phyloP scores from a whole-genome alignment of 1,140 invertebrate species.

The Parapsyche elsis region DNA sequence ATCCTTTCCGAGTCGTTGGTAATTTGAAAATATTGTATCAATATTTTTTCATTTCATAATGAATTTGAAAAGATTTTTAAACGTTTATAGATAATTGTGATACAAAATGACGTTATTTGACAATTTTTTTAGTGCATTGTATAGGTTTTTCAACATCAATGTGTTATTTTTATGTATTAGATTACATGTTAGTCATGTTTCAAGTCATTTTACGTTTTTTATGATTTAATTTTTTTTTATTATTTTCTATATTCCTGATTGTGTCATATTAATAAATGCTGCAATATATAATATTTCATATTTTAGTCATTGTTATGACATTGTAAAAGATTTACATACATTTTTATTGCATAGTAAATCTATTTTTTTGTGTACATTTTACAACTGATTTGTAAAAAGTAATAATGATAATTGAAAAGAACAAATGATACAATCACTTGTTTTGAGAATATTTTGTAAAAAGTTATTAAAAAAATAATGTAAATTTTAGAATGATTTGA shows the following conservation, averaged over 20 bases:
- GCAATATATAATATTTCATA: slow-evolving; percentile 23
- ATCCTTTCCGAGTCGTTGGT: neutral
- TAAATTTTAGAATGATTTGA: slow-evolving; percentile 16
- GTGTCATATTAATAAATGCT: neutral
- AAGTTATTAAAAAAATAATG: slow-evolving; percentile 4
- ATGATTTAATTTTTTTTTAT: neutral
- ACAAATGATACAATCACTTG: neutral
- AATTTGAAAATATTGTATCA: slow-evolving; percentile 16
- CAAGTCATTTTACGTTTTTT: neutral
- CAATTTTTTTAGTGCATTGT: no score
- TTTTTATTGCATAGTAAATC: no score
- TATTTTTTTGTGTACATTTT: no score
- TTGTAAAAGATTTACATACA: neutral
- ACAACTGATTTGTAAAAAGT: no score
- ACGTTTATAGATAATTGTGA: neutral
- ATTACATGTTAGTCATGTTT: neutral
- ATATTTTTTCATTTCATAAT: slow-evolving; percentile 10
- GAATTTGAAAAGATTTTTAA: neutral
- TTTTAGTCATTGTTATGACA: slow-evolving; percentile 16
- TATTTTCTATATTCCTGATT: slow-evolving; percentile 5
- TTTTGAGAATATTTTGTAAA: neutral
- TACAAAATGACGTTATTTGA: neutral
- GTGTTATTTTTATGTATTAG: neutral
- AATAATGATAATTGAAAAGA: neutral
- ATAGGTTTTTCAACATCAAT: no score